These are phyloP conservation scores for Neotoma lepida DNA, from an alignment of 2,113 vertebrate genomes.

Conservation along the genomic window DNA sequence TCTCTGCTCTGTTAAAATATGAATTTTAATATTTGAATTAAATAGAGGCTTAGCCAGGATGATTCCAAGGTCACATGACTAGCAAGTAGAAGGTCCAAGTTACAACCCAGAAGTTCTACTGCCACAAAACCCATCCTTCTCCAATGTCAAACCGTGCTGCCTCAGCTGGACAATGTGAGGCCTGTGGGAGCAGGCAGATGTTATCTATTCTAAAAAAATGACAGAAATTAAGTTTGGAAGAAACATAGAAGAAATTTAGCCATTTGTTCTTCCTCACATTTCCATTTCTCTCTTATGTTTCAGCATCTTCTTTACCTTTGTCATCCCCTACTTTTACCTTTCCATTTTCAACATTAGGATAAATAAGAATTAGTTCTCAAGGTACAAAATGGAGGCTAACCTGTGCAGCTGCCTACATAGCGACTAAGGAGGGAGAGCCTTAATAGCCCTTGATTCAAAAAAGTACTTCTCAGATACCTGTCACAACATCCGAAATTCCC, in stretches of 20 bases:
- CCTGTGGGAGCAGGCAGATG: neutral
- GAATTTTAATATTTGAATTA: slow-evolving; percentile 9
- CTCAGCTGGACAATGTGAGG: neutral
- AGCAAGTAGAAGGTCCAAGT: neutral
- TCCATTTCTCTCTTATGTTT: neutral
- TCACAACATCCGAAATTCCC: neutral
- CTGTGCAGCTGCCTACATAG: neutral
- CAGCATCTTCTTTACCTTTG: neutral
- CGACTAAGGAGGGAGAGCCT: neutral
- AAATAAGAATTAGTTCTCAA: neutral
- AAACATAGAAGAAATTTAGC: neutral
- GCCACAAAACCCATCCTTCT: neutral
- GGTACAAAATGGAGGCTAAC: neutral
- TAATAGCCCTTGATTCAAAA: neutral
- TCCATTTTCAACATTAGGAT: neutral
- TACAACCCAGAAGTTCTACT: neutral
- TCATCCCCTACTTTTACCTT: neutral
- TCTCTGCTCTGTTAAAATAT: neutral
- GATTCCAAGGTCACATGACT: neutral
- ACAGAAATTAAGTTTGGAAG: neutral
- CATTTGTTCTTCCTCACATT: neutral
- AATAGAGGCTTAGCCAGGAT: neutral
- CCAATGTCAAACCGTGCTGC: neutral
- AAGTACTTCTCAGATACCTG: neutral
- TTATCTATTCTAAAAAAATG: neutral